A percentile compares a stretch with the other conserved stretches of the same genome.
Evolutionary conservation across 1,140 invertebrate genomes (phyloP).

Genomic region (Pogonomyrmex californicus): DNA sequence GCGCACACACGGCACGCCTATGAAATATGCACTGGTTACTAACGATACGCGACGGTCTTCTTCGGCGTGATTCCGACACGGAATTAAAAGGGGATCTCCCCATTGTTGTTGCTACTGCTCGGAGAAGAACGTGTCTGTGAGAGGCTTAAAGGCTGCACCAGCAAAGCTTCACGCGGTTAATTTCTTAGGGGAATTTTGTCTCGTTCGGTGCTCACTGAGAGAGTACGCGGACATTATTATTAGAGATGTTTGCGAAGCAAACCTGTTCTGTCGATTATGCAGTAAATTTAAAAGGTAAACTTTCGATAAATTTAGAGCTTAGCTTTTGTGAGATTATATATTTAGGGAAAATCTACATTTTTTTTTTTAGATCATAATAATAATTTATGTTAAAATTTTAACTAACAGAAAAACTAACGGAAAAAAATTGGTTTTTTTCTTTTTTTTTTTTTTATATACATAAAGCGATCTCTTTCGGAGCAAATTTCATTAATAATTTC

Average conservation of each 20-base stretch:
- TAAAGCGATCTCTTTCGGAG: neutral
- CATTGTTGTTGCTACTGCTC: neutral
- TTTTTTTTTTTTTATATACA: neutral
- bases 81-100: conserved; percentile 48
- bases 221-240: conserved; percentile 2
- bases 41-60: conserved; percentile 54
- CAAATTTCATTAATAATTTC: neutral
- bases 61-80: conserved; percentile 41
- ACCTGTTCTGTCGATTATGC: neutral
- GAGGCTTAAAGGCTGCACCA: conserved; percentile 41
- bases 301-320: neutral
- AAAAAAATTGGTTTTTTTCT: neutral
- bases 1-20: conserved; percentile 76
- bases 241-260: conserved; percentile 3
- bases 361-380: neutral
- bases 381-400: neutral
- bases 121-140: conserved; percentile 38
- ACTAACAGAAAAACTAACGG: neutral
- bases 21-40: conserved; percentile 77
- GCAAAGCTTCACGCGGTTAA: conserved; percentile 48
- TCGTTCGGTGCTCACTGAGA: neutral
- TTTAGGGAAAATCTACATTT: neutral
- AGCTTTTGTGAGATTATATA: neutral
- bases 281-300: neutral
- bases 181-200: conserved; percentile 38